Evolutionary conservation across 2,113 vertebrate genomes (phyloP).

Genomic region (Heterotilapia buettikoferi): DNA sequence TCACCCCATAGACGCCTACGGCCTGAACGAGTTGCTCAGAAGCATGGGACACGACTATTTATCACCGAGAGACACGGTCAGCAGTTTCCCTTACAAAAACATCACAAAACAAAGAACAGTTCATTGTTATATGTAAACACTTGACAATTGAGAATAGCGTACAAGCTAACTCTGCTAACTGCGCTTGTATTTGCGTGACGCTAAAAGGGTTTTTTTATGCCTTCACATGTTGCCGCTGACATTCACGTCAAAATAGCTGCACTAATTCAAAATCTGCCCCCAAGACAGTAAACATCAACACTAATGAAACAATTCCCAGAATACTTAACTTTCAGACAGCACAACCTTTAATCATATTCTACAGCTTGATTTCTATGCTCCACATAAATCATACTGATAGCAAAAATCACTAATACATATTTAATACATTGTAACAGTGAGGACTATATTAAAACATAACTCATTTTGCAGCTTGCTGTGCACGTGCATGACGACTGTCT

Average conservation of each 20-base stretch:
- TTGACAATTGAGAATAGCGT: background rate
- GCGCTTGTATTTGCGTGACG: background rate
- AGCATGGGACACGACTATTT: background rate
- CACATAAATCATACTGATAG: background rate
- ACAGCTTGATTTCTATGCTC: background rate
- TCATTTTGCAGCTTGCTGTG: background rate
- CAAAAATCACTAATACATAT: background rate
- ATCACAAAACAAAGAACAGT: background rate
- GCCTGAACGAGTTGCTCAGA: constrained; percentile 8
- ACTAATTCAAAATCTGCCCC: constrained; percentile 16
- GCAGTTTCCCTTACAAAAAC: background rate
- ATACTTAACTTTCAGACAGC: background rate
- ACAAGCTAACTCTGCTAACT: background rate
- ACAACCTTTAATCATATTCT: background rate
- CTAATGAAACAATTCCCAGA: constrained; percentile 27
- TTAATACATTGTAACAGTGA: background rate
- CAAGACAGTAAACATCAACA: constrained; percentile 10
- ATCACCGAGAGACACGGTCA: background rate
- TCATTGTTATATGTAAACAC: background rate
- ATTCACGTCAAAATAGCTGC: background rate
- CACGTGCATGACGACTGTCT: background rate
- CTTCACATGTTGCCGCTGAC: background rate
- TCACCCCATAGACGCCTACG: background rate
- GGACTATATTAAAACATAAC: background rate
- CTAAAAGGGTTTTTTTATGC: fast-evolving